Conservation (phyloP, 2,113 vertebrate genomes). For the Gambusia affinis region DNA sequence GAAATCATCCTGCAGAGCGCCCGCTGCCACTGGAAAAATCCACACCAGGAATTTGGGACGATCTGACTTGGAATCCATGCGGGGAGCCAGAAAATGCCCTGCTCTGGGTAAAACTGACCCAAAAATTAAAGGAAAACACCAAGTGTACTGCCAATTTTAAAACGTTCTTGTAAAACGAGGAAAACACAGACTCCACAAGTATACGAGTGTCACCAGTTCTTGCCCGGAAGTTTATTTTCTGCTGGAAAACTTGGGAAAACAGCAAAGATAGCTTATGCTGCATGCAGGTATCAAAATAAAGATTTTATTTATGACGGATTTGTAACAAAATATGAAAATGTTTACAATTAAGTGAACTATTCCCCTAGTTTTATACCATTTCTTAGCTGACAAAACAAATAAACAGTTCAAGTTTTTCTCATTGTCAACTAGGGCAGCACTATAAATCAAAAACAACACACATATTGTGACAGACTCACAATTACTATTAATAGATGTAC, state of each 20-base stretch:
- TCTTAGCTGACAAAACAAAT: too few species aligned
- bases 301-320: too few species aligned
- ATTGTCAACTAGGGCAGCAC: too few species aligned
- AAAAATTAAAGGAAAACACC: constrained; percentile 56
- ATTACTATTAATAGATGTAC: too few species aligned
- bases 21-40: constrained; percentile 63
- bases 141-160: constrained; percentile 31
- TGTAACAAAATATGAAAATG: background rate
- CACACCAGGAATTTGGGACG: constrained; percentile 67
- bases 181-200: constrained; percentile 42
- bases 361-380: background rate
- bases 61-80: constrained; percentile 49
- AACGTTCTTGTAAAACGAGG: constrained; percentile 32
- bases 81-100: constrained; percentile 53
- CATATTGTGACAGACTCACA: too few species aligned
- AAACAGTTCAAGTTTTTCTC: too few species aligned
- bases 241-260: background rate
- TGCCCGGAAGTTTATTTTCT: constrained; percentile 2
- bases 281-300: background rate
- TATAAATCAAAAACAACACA: too few species aligned
- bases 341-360: background rate
- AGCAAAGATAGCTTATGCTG: background rate
- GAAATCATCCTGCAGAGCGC: constrained; percentile 62
- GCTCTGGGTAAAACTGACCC: constrained; percentile 34
- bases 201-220: constrained; percentile 4